Evolutionary conservation across 2,113 vertebrate species (phyloP).

Genomic region (Saccopteryx leptura): DNA sequence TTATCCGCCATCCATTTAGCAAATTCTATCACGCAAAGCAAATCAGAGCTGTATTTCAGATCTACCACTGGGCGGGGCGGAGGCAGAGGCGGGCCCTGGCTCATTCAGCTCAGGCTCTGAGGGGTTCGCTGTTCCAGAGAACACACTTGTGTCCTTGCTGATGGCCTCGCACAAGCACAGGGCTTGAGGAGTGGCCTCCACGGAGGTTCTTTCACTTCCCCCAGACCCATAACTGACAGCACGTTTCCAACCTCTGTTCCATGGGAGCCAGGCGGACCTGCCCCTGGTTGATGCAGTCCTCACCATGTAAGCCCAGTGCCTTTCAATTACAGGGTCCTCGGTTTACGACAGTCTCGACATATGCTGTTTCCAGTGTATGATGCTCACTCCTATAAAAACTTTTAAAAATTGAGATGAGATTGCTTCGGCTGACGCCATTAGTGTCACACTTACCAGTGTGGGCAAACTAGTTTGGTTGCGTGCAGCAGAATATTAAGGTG

Average conservation of each 20-base stretch:
- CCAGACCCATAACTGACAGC: too few relatives aligned
- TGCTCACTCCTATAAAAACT: too few relatives aligned
- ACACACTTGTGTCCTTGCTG: not conserved
- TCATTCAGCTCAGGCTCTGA: not conserved
- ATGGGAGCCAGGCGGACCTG: rapidly evolving
- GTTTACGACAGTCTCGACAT: too few relatives aligned
- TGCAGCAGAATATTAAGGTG: too few relatives aligned
- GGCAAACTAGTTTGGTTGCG: too few relatives aligned
- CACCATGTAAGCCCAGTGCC: not conserved
- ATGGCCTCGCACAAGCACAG: too few relatives aligned
- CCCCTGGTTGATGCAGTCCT: not conserved
- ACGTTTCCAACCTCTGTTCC: not conserved
- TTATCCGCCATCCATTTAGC: not conserved
- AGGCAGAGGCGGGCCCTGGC: rapidly evolving
- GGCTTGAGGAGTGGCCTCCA: not conserved
- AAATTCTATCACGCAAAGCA: not conserved
- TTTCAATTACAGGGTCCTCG: not conserved
- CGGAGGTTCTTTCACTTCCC: not conserved
- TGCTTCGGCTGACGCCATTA: too few relatives aligned
- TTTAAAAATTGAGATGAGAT: too few relatives aligned
- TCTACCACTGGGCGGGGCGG: not conserved
- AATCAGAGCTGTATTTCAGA: not conserved
- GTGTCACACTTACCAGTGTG: too few relatives aligned
- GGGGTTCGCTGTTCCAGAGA: not conserved
- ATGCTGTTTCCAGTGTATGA: too few relatives aligned